Conservation (phyloP, 2,888 invertebrate genomes). For the Synanthedon tipuliformis region DNA sequence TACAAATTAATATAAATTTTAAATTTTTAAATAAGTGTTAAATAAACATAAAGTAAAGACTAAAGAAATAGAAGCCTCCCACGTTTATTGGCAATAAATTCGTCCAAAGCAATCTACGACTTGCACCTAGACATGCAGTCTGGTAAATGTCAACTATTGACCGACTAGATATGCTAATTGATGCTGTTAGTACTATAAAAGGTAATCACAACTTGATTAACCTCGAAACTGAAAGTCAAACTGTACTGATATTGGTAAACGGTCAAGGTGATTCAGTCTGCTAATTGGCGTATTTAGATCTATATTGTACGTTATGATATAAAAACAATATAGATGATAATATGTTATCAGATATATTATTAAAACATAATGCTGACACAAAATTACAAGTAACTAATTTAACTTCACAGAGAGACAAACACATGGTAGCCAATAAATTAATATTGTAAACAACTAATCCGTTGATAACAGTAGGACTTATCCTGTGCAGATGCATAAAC, state of each 20-base stretch:
- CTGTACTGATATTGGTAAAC: conserved; percentile 31
- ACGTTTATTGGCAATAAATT: not conserved
- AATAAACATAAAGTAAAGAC: not conserved
- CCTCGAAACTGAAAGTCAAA: conserved; percentile 55
- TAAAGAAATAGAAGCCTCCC: not conserved
- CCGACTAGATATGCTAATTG: conserved; percentile 29
- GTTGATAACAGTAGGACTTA: too few species aligned
- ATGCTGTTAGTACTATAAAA: conserved; percentile 21
- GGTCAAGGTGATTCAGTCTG: conserved; percentile 52
- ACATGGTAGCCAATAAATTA: too few species aligned
- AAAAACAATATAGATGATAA: not conserved
- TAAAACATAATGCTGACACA: too few species aligned
- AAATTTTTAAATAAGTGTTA: not conserved
- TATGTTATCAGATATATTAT: not conserved
- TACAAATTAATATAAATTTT: not conserved
- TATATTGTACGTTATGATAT: not conserved
- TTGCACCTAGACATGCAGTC: conserved; percentile 9
- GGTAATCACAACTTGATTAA: conserved; percentile 35
- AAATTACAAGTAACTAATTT: too few species aligned
- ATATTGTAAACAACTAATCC: too few species aligned
- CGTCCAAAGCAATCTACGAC: not conserved
- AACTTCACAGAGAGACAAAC: too few species aligned
- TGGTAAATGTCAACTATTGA: conserved; percentile 22
- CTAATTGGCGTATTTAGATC: not conserved
- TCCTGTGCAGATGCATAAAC: too few species aligned